Evolutionary conservation across 2,113 vertebrate genomes (phyloP).

Genomic region (Paramormyrops kingsleyae): DNA sequence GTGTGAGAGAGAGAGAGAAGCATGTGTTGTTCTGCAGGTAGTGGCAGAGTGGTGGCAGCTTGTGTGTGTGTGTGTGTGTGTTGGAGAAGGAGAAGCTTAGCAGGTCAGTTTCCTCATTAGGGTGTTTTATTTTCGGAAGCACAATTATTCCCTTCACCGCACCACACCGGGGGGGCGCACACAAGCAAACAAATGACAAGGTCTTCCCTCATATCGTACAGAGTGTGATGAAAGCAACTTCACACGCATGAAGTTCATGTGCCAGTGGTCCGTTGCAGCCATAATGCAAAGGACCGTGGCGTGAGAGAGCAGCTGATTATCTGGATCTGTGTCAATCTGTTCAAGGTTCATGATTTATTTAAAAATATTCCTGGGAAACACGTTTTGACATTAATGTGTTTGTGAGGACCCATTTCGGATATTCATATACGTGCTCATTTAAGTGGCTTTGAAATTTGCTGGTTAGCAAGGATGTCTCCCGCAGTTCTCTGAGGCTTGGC

Average conservation of each 20-base stretch:
- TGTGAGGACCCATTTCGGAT: background rate
- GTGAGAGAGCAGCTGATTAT: background rate
- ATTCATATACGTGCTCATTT: background rate
- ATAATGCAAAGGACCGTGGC: background rate
- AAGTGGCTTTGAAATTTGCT: background rate
- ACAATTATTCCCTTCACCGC: constrained; percentile 9
- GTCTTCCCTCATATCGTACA: background rate
- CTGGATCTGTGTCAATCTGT: background rate
- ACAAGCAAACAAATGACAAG: background rate
- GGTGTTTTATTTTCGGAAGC: constrained; percentile 13
- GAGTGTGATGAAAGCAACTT: background rate
- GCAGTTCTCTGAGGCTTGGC: background rate
- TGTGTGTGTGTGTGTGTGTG: constrained; percentile 21
- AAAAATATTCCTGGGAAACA: background rate
- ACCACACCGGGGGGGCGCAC: background rate
- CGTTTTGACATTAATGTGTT: background rate
- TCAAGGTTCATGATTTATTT: background rate
- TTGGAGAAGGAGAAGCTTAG: background rate
- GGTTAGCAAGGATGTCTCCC: background rate
- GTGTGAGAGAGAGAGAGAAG: background rate
- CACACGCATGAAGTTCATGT: background rate
- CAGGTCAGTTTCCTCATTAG: constrained; percentile 15
- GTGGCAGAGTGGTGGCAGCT: background rate
- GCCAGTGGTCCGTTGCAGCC: background rate
- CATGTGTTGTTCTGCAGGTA: background rate